Evolutionary conservation across 2,113 vertebrate genomes (phyloP).

Genomic region (Silurus glanis): DNA sequence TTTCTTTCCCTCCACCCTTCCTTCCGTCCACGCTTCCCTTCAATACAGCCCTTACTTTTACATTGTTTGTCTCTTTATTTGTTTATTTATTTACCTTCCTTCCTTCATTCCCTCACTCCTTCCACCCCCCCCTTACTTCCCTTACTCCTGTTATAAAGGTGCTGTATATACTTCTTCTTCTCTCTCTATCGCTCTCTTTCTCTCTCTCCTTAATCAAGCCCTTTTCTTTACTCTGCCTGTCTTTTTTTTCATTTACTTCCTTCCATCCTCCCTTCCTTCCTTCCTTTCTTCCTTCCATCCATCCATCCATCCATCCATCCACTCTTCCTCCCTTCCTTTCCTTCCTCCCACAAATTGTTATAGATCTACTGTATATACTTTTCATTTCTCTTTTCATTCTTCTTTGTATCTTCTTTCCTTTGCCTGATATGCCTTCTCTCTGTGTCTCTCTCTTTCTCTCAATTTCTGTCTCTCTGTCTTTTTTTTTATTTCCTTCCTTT

Average conservation of each 20-base stretch:
- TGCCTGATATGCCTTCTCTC: conserved; percentile 59
- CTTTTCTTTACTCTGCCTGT: not conserved
- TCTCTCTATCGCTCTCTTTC: not conserved
- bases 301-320: no score
- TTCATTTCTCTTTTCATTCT: conserved; percentile 12
- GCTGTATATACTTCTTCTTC: no score
- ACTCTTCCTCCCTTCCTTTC: no score
- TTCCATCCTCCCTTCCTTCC: not conserved
- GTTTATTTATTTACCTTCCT: not conserved
- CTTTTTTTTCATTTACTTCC: not conserved
- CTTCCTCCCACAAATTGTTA: no score
- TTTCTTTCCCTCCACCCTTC: no score
- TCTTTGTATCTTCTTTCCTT: conserved; percentile 66
- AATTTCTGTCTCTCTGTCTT: not conserved
- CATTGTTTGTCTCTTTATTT: not conserved
- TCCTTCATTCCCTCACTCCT: not conserved
- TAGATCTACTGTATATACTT: no score
- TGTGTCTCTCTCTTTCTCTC: conserved; percentile 48
- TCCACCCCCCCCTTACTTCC: not conserved
- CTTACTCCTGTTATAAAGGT: no score
- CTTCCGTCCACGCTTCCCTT: no score
- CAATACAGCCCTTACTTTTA: not conserved
- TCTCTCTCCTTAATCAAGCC: not conserved
- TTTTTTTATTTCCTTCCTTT: not conserved
- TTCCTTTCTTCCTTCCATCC: no score